Percentiles rank a stretch among this genome's conserved stretches.
Evolutionary conservation across 1,140 invertebrate species (phyloP).

Genomic region (Drosophila parvula): DNA sequence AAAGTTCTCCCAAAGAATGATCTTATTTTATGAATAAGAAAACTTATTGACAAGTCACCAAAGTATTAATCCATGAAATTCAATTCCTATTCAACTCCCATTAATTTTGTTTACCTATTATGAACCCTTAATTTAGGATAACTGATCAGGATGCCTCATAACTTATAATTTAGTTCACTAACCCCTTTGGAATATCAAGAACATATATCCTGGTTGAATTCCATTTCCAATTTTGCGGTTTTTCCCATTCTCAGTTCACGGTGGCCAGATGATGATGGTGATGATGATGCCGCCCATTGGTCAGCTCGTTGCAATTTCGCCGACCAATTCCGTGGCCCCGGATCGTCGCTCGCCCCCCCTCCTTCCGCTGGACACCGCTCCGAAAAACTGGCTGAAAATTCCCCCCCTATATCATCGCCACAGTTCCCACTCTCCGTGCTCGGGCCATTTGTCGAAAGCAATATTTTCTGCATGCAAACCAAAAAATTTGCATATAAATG

Average conservation of each 20-base stretch:
- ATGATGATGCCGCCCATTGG: conserved; percentile 57
- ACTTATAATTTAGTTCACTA: conserved; percentile 19
- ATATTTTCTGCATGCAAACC: conserved; percentile 80
- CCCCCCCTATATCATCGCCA: conserved; percentile 13
- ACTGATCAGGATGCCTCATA: conserved; percentile 1
- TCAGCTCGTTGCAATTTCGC: conserved; percentile 44
- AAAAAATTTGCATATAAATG: conserved; percentile 83
- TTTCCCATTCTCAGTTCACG: conserved; percentile 29
- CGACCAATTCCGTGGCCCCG: conserved; percentile 50
- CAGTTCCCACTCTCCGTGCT: conserved; percentile 19
- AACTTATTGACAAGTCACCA: not conserved
- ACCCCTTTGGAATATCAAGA: conserved; percentile 11
- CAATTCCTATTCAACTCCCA: not conserved
- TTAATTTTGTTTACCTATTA: not conserved
- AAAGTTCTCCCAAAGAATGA: not conserved
- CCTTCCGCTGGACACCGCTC: conserved; percentile 15
- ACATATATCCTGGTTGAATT: conserved; percentile 45
- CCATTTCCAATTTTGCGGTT: conserved; percentile 40
- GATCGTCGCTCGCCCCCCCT: conserved; percentile 2
- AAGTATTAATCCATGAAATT: not conserved
- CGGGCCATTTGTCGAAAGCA: conserved; percentile 69
- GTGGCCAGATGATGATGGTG: conserved; percentile 22
- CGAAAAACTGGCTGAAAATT: conserved; percentile 39
- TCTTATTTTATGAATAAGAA: not conserved
- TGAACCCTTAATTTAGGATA: not conserved